Percentiles rank a stretch among this genome's conserved stretches.
Conservation (phyloP, 2,113 vertebrate species). For the Vombatus ursinus region DNA sequence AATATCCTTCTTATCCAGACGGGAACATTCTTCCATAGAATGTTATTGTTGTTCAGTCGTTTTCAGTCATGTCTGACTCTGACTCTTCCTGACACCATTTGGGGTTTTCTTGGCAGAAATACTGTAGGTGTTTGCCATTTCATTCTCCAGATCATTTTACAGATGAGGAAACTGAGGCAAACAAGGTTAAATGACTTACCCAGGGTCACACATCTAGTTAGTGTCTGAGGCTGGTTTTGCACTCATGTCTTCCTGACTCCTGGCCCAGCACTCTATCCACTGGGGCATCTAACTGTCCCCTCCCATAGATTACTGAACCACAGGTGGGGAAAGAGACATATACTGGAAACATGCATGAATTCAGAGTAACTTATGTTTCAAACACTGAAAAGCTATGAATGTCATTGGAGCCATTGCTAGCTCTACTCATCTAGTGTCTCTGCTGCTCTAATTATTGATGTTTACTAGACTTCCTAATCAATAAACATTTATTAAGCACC, state of each 20-base stretch:
- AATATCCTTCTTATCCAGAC: background rate
- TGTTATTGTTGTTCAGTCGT: background rate
- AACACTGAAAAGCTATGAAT: background rate
- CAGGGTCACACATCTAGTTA: background rate
- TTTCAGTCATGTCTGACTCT: background rate
- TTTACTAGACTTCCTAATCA: background rate
- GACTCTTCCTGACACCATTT: background rate
- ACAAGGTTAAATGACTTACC: background rate
- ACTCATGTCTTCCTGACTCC: background rate
- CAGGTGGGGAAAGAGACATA: background rate
- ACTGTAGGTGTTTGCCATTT: background rate
- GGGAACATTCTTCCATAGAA: background rate
- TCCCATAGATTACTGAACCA: background rate
- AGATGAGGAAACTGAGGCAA: background rate
- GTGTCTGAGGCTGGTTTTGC: background rate
- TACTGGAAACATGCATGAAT: background rate
- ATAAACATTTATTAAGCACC: background rate
- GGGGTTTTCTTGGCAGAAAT: background rate
- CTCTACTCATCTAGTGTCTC: background rate
- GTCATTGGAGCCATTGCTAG: background rate
- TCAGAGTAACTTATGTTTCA: background rate
- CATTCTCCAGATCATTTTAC: background rate
- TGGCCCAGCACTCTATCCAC: background rate
- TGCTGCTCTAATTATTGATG: background rate
- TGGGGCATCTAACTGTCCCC: background rate